These are phyloP conservation scores for Stenopsyche tienmushanensis DNA, from an alignment of 1,140 invertebrate genomes.

Conservation along the genomic window DNA sequence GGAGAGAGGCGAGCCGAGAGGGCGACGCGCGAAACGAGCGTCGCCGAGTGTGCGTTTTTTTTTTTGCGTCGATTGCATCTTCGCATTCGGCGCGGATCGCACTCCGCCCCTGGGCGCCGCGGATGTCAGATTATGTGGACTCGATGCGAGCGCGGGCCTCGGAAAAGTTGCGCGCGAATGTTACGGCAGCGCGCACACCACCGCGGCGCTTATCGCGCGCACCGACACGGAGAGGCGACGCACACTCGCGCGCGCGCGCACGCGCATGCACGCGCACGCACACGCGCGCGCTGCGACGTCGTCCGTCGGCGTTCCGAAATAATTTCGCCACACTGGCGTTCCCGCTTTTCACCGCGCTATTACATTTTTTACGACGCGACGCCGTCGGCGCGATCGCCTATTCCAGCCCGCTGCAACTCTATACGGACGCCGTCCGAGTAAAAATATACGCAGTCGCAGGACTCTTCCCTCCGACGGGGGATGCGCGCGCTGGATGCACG, in stretches of 20 bases:
- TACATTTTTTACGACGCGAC: too few relatives aligned
- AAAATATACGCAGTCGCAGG: not conserved
- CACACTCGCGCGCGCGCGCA: not conserved
- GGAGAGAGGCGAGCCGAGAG: not conserved
- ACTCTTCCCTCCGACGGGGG: not conserved
- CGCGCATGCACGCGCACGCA: not conserved
- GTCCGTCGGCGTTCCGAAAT: not conserved
- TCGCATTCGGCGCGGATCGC: too few relatives aligned
- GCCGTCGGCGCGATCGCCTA: too few relatives aligned
- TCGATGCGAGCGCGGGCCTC: constrained; percentile 38
- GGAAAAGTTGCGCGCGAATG: constrained; percentile 39
- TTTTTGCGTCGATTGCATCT: too few relatives aligned
- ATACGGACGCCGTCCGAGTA: not conserved
- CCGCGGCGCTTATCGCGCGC: not conserved
- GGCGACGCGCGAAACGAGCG: not conserved
- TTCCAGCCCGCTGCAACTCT: too few relatives aligned
- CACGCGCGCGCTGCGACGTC: constrained; percentile 2
- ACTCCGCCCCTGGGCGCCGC: constrained; percentile 34
- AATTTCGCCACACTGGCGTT: not conserved
- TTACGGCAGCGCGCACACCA: constrained; percentile 36
- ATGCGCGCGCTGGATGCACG: not conserved
- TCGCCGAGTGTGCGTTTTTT: constrained; percentile 11
- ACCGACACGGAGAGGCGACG: not conserved
- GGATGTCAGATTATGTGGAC: constrained; percentile 41
- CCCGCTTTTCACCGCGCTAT: not conserved